Percentiles rank a stretch among this genome's conserved stretches.
phyloP scores from a whole-genome alignment of 2,113 vertebrate genomes.

The Macquaria australasica region DNA sequence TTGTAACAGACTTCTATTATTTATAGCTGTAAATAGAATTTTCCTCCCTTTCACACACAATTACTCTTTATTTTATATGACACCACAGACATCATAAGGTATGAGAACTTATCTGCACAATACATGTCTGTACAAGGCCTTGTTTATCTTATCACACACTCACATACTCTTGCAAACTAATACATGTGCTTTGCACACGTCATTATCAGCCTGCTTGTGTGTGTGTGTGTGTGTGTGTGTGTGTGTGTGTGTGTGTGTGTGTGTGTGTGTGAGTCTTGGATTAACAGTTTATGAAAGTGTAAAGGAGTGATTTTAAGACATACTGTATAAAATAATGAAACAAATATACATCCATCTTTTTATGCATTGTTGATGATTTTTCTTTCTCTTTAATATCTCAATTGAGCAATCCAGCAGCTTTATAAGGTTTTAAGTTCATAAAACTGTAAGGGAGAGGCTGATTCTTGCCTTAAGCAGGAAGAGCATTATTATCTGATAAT shows the following conservation, averaged over 20 bases:
- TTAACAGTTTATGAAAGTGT: background rate
- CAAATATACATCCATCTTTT: background rate
- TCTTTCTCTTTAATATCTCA: background rate
- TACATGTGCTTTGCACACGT: background rate
- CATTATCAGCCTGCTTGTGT: background rate
- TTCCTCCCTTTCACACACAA: slow-evolving; percentile 1
- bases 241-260: no score
- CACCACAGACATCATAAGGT: background rate
- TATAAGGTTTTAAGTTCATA: background rate
- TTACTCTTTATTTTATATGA: slow-evolving; percentile 33
- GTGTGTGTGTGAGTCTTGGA: background rate
- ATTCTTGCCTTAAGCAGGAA: background rate
- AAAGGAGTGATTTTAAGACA: background rate
- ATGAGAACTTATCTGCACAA: background rate
- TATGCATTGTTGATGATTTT: background rate
- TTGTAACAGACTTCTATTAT: slow-evolving; percentile 29
- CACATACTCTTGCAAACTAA: background rate
- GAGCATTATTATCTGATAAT: slow-evolving; percentile 7
- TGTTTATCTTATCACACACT: slow-evolving; percentile 5
- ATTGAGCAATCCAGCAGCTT: background rate
- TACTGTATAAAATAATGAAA: background rate
- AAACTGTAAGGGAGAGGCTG: background rate
- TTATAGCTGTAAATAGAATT: slow-evolving; percentile 2
- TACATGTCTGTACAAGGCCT: background rate
- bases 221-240: no score